Conservation (phyloP, 2,113 vertebrate species). For the Herpetotheres cachinnans region DNA sequence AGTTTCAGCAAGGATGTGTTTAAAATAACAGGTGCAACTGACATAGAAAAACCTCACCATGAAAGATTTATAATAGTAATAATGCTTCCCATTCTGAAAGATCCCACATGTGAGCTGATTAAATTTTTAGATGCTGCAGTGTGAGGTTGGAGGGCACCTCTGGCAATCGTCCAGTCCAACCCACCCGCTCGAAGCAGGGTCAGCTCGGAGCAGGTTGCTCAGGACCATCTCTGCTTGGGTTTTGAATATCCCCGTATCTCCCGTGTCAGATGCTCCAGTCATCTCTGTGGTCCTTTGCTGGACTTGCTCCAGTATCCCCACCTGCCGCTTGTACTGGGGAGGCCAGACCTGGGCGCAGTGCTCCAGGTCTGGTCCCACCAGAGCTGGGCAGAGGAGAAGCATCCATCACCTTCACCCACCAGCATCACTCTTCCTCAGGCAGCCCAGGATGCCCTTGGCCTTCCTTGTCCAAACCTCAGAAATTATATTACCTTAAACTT, state of each 20-base stretch:
- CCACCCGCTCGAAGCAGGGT: accelerated
- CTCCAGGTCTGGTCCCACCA: neutral
- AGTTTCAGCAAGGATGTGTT: neutral
- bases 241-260: neutral
- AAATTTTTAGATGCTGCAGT: neutral
- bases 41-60: neutral
- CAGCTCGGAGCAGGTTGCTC: neutral
- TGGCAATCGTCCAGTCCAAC: neutral
- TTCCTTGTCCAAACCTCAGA: neutral
- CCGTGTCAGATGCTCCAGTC: neutral
- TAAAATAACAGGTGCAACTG: neutral
- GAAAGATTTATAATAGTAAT: neutral
- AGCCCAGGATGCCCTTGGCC: neutral
- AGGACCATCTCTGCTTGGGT: accelerated
- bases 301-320: neutral
- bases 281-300: too few species aligned
- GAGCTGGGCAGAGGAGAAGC: neutral
- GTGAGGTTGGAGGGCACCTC: neutral
- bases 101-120: neutral
- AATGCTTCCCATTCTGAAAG: neutral
- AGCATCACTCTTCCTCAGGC: neutral
- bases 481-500: neutral
- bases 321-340: neutral
- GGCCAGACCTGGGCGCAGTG: too few species aligned
- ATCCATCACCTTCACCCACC: neutral